Evolutionary conservation across 2,888 invertebrate genomes (phyloP), one percentile per base, ranked within the genome.

Genomic region (Thecocarcelia acutangulata): DNA sequence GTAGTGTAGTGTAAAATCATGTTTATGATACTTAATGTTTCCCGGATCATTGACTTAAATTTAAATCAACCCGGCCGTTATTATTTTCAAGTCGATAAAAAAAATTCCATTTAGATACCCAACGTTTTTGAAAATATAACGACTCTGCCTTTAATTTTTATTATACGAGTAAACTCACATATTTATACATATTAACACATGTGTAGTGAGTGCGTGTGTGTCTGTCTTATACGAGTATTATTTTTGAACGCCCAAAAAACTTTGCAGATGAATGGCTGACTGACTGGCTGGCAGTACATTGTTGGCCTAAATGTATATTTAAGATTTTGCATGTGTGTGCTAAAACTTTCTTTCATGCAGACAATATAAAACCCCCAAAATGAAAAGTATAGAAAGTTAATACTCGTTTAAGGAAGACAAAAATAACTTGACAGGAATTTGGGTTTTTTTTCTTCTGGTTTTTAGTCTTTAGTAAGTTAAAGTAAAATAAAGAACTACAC

Each of bases 361-460:
- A 28, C 66, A 64, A 42, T 24, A 56, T 56, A 70, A 54, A n/a
- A 19, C 46, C n/a, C 59, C 3, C 1, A 33, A 42, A 17, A 78
- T 37, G 50, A 58, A 70, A 52, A 61, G 12, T 48, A 42, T 15
- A 58, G 58, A 58, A 44, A 50, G 44, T 69, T 24, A 77, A 70
- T 63, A 56, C 33, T 33, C 33, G 33, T 33, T 1, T 48, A 17
- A 50, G 19, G 15, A 17, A 50, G 19, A 13, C 56, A 70, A 33
- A 63, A 72, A 64, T 69, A 69, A 81, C 61, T 77, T 63, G 50
- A 73, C 69, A 63, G 68, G 61, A 81, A 73, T 66, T 63, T 72
- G 19, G 37, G 28, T 46, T 15, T 46, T 69, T 54, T 0, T 50
- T 70, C 4, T 37, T 64, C 17, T 19, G 61, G 52, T 77, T 59